phyloP scores from a whole-genome alignment of 2,888 invertebrate genomes.

The Patella ulyssiponensis region DNA sequence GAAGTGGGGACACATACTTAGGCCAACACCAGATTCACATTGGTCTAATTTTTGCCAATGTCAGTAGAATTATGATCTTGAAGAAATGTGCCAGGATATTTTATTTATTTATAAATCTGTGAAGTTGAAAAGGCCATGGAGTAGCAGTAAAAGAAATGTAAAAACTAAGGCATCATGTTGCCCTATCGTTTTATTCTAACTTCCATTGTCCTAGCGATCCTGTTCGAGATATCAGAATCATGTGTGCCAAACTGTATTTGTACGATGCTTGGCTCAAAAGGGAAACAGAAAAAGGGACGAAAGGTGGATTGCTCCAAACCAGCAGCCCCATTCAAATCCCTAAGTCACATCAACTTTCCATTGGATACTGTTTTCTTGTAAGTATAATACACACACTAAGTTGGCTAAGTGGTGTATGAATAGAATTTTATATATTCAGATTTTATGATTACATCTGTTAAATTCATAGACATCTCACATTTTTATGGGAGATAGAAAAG shows the following conservation, averaged over 20 bases:
- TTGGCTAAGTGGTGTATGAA: too few relatives aligned
- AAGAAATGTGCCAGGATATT: conserved; percentile 6
- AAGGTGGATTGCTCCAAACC: conserved; percentile 54
- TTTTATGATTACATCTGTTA: too few relatives aligned
- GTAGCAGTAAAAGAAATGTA: not conserved
- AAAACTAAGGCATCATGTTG: too few relatives aligned
- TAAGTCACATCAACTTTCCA: conserved; percentile 42
- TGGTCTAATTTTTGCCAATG: too few relatives aligned
- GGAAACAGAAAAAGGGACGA: conserved; percentile 40
- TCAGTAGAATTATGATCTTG: conserved; percentile 1
- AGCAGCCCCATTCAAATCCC: conserved; percentile 44
- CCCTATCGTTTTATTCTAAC: not conserved
- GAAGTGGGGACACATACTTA: too few relatives aligned
- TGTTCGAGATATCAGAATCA: conserved; percentile 24
- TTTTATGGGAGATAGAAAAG: too few relatives aligned
- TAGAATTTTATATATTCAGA: too few relatives aligned
- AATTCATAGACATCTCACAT: too few relatives aligned
- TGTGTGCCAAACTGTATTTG: conserved; percentile 40
- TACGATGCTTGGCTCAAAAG: conserved; percentile 34
- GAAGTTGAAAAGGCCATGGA: conserved; percentile 3
- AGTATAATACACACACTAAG: conserved; percentile 36
- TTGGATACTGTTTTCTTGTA: conserved; percentile 56
- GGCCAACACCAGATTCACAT: too few relatives aligned
- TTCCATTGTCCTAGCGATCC: conserved; percentile 17
- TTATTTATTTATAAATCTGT: not conserved